These are phyloP conservation scores for Eudorcas thomsonii DNA, from an alignment of 2,113 vertebrate species.

Conservation along the genomic window DNA sequence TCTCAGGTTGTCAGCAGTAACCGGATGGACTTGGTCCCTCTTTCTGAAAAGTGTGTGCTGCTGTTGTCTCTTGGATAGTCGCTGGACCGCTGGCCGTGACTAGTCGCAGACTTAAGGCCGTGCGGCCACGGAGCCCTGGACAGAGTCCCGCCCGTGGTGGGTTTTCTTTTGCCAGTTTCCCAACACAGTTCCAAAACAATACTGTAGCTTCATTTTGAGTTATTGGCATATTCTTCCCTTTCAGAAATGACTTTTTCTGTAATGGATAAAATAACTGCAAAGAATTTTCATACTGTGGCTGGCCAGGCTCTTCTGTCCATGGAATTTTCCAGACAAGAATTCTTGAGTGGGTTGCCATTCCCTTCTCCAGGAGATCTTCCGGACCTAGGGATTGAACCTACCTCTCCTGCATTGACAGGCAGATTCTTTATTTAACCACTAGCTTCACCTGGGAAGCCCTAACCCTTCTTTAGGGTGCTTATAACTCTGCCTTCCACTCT, in stretches of 20 bases:
- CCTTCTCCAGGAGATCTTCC: not conserved
- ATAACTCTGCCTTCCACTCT: not conserved
- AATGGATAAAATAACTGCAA: not conserved
- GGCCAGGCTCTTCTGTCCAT: not conserved
- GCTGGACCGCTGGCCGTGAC: not conserved
- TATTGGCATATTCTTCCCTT: not conserved
- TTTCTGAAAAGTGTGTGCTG: not conserved
- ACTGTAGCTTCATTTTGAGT: conserved; percentile 5
- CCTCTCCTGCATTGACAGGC: not conserved
- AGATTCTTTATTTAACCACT: not conserved
- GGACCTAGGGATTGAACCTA: not conserved
- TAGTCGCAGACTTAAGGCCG: not conserved
- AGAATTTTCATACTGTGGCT: not conserved
- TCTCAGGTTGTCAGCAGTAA: not conserved
- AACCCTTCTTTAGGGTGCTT: not conserved
- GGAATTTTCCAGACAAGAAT: not conserved
- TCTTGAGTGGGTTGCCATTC: not conserved
- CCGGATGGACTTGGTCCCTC: not conserved
- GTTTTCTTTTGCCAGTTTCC: conserved; percentile 18
- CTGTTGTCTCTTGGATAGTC: not conserved
- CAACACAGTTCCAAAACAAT: not conserved
- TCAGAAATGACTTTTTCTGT: not conserved
- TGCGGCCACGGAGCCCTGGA: not conserved
- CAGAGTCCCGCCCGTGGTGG: not conserved
- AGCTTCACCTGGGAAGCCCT: not conserved